Evolutionary conservation across 2,888 invertebrate species (phyloP), one percentile per base, ranked within the genome.

Genomic region (Amblyteles armatorius): DNA sequence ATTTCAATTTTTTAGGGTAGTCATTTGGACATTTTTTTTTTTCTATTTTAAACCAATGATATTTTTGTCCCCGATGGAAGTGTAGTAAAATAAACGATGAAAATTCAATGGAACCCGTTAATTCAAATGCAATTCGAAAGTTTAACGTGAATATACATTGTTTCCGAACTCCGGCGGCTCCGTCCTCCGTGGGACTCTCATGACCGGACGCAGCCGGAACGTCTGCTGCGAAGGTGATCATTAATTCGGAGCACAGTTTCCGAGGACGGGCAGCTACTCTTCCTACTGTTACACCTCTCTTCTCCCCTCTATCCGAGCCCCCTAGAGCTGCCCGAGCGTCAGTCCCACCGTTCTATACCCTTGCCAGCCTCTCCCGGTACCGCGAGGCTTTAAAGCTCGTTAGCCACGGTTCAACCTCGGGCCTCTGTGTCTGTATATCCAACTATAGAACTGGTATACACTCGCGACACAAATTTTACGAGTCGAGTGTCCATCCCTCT

Each of bases 331-430:
- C 36, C 44, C 68, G 52, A 74, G 52, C 69, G 73, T 84, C 81
- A 52, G 63, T 19, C 63, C 69, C 68, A 40, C 73, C 67, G 69
- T 81, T 71, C 26, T 19, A 26, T 48, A 50, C 63, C 57, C 74
- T 65, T 72, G 57, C 60, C 73, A 36, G 74, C 50, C 69, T 22
- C 22, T 81, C 81, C 52, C 60, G 26, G 65, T 68, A 48, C 69
- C 22, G 40, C 60, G 68, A 73, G 73, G 73, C 81, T 77, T 80
- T 84, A 81, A 84, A 84, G 79, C 84, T 84, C 84, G 82, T 84
- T 84, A 84, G 84, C 74, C 72, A 69, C 69, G 26, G 57, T 71
- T 71, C n/a, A 76, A 83, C 69, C 71, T 65, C n/a, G 63, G 6
- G 44, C 57, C 40, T 68, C 13, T 52, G 55, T 50, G 40, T 60